A percentile compares a stretch with the other conserved stretches of the same genome.
phyloP scores from a whole-genome alignment of 1,140 invertebrate genomes.

The Cyrtorhinus lividipennis region DNA sequence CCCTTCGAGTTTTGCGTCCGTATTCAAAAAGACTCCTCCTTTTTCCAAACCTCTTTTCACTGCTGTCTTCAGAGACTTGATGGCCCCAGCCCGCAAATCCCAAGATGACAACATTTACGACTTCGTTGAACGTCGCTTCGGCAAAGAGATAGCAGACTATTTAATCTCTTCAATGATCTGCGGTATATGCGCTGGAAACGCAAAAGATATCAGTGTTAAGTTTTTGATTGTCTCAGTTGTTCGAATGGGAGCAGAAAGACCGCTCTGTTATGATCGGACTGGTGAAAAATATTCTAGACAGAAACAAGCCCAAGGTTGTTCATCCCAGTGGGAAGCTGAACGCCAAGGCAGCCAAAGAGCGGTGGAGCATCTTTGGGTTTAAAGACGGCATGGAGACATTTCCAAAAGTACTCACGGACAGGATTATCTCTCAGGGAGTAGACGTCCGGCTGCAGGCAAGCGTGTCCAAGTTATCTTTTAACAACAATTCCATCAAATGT shows the following conservation, averaged over 20 bases:
- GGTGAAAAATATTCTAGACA: slow-evolving; percentile 33
- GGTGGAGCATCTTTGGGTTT: slow-evolving; percentile 71
- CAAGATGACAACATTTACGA: slow-evolving; percentile 73
- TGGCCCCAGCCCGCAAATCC: slow-evolving; percentile 30
- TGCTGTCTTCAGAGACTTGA: slow-evolving; percentile 49
- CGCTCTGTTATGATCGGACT: slow-evolving; percentile 64
- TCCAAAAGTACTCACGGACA: slow-evolving; percentile 42
- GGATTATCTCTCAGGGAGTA: slow-evolving; percentile 36
- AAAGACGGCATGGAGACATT: slow-evolving; percentile 61
- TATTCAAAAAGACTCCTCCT: slow-evolving; percentile 50
- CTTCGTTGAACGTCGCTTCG: slow-evolving; percentile 69
- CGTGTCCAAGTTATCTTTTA: slow-evolving; percentile 45
- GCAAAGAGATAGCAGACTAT: slow-evolving; percentile 71
- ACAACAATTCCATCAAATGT: slow-evolving; percentile 33
- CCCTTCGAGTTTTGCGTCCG: slow-evolving; percentile 42
- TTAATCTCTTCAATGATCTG: slow-evolving; percentile 71
- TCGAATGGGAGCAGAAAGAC: slow-evolving; percentile 67
- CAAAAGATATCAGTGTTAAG: slow-evolving; percentile 72
- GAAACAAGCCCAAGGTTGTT: slow-evolving; percentile 17
- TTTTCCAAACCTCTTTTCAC: slow-evolving; percentile 58
- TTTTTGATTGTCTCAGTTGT: slow-evolving; percentile 64
- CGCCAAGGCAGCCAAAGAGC: slow-evolving; percentile 40
- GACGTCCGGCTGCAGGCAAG: slow-evolving; percentile 40
- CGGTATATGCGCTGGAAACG: slow-evolving; percentile 83
- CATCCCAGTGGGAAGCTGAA: slow-evolving; percentile 22